Percentiles rank a stretch among this genome's conserved stretches.
phyloP scores from a whole-genome alignment of 2,797 vertebrate species.

The Spondyliosoma cantharus region DNA sequence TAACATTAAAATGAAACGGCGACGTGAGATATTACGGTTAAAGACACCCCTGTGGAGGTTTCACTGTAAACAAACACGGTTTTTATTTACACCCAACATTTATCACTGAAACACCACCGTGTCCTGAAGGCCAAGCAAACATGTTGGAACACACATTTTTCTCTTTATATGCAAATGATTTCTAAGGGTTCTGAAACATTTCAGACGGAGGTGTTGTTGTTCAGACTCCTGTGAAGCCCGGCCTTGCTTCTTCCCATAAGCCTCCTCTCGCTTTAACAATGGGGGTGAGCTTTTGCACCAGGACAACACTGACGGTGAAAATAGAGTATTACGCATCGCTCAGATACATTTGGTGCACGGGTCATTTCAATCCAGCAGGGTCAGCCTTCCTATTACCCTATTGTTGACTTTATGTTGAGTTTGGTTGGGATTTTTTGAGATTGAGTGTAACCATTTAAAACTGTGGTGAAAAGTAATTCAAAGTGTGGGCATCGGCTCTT shows the following conservation, averaged over 20 bases:
- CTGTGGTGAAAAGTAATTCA: slow-evolving; percentile 1
- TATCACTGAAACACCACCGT: background rate
- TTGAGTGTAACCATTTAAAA: slow-evolving; percentile 41
- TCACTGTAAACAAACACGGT: slow-evolving; percentile 14
- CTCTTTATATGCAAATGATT: background rate
- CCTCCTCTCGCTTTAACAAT: slow-evolving; percentile 35
- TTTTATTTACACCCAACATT: slow-evolving; percentile 34
- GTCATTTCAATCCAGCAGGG: slow-evolving; percentile 66
- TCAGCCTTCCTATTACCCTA: slow-evolving; percentile 67
- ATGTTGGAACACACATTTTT: background rate
- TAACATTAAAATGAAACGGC: slow-evolving; percentile 41
- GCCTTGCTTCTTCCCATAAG: slow-evolving; percentile 15
- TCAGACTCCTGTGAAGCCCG: background rate
- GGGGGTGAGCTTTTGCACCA: slow-evolving; percentile 22
- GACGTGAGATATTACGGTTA: slow-evolving; percentile 9
- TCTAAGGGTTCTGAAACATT: background rate
- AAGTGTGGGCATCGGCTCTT: background rate
- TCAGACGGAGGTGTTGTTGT: slow-evolving; percentile 9
- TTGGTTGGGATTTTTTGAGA: slow-evolving; percentile 22
- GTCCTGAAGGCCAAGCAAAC: slow-evolving; percentile 12
- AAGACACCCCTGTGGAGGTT: slow-evolving; percentile 32
- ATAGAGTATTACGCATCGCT: slow-evolving; percentile 45
- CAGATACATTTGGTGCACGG: slow-evolving; percentile 43
- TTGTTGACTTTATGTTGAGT: slow-evolving; percentile 51
- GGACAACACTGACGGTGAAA: slow-evolving; percentile 39